A percentile compares a stretch with the other conserved stretches of the same genome.
phyloP scores from a whole-genome alignment of 2,797 vertebrate genomes.

The Sebastes nivosus region DNA sequence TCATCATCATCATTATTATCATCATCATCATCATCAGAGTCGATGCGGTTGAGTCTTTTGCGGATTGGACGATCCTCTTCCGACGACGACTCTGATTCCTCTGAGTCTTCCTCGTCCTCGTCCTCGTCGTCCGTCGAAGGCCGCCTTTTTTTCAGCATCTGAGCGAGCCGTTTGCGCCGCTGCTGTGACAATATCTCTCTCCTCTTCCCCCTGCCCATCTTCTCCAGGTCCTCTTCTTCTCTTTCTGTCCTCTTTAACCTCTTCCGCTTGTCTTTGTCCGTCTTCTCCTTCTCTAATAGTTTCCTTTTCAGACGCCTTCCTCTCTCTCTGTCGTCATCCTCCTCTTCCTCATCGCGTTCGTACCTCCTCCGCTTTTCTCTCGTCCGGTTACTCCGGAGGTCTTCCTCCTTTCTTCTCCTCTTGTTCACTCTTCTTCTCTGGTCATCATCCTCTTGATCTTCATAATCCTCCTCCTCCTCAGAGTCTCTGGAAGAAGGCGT shows the following conservation, averaged over 20 bases:
- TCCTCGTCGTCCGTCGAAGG: constrained; percentile 86
- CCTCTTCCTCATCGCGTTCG: constrained; percentile 23
- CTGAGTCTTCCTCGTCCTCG: constrained; percentile 45
- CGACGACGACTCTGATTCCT: constrained; percentile 56
- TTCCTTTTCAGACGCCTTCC: constrained; percentile 57
- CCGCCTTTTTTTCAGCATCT: constrained; percentile 82
- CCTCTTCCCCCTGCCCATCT: constrained; percentile 78
- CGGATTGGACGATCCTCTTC: constrained; percentile 75
- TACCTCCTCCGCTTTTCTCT: constrained; percentile 45
- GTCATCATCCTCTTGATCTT: constrained; percentile 78
- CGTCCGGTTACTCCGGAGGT: constrained; percentile 15
- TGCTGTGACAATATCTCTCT: constrained; percentile 70
- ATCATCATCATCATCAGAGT: constrained; percentile 77
- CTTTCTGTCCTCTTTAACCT: constrained; percentile 36
- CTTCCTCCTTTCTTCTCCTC: constrained; percentile 55
- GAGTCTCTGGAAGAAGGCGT: constrained; percentile 76
- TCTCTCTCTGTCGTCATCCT: constrained; percentile 58
- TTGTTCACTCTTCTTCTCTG: constrained; percentile 63
- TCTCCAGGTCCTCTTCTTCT: constrained; percentile 70
- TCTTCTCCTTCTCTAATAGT: constrained; percentile 50
- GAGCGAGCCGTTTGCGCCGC: constrained; percentile 70
- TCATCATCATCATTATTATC: constrained; percentile 71
- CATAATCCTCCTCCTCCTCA: constrained; percentile 80
- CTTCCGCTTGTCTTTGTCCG: constrained; percentile 41
- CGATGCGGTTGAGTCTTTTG: constrained; percentile 79